Conservation (phyloP, 1,140 invertebrate species). For the Asobara japonica region DNA sequence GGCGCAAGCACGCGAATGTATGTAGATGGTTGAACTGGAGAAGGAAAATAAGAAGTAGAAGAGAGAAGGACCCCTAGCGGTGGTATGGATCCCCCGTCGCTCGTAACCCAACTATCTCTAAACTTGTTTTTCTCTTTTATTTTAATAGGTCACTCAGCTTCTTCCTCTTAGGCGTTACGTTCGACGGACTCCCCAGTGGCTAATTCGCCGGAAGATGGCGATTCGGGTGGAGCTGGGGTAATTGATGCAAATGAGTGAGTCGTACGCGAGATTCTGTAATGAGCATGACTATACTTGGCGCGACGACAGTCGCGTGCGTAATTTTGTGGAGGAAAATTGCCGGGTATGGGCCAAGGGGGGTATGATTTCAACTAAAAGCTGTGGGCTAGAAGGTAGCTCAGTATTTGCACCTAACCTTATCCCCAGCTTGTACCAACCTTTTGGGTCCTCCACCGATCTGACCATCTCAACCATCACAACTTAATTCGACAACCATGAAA, state of each 20-base stretch:
- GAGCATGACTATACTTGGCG: neutral
- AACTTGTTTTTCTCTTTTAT: slow-evolving; percentile 63
- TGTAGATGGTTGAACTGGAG: neutral
- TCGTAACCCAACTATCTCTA: slow-evolving; percentile 63
- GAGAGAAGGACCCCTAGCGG: slow-evolving; percentile 23
- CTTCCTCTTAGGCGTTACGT: slow-evolving; percentile 53
- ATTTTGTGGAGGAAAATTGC: neutral
- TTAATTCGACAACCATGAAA: too few species aligned
- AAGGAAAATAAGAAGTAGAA: neutral
- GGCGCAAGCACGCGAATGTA: neutral
- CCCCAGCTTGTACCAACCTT: too few species aligned
- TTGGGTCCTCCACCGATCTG: too few species aligned
- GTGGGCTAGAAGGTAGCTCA: too few species aligned
- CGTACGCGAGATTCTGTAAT: slow-evolving; percentile 7
- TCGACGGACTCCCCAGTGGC: slow-evolving; percentile 54
- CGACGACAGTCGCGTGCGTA: slow-evolving; percentile 3
- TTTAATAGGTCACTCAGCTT: slow-evolving; percentile 52
- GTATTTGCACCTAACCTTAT: too few species aligned
- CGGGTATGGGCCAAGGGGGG: too few species aligned
- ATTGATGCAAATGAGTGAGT: slow-evolving; percentile 58
- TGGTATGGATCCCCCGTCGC: slow-evolving; percentile 60
- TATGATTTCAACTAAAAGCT: too few species aligned
- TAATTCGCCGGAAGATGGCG: slow-evolving; percentile 54
- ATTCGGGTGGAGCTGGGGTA: slow-evolving; percentile 50
- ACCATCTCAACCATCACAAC: too few species aligned